Conservation (phyloP, 2,113 vertebrate species). For the Megaleporinus macrocephalus region DNA sequence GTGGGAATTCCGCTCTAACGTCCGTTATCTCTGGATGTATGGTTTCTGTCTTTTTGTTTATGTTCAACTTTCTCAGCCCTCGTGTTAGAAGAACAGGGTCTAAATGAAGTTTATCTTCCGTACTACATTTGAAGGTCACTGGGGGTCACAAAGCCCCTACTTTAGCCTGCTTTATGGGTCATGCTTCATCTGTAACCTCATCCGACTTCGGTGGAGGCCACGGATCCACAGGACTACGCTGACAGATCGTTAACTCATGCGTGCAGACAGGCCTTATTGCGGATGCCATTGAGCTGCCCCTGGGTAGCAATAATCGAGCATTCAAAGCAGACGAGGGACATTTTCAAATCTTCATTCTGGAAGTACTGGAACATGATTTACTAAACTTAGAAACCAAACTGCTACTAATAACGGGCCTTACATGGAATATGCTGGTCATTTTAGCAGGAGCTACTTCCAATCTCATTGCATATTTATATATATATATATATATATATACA, state of each 20-base stretch:
- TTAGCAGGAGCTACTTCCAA: no score
- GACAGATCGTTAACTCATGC: conserved; percentile 23
- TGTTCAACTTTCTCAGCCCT: no score
- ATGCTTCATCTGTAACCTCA: conserved; percentile 24
- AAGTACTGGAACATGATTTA: not conserved
- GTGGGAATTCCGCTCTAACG: no score
- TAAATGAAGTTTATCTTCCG: not conserved
- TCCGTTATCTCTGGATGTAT: no score
- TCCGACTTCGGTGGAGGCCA: not conserved
- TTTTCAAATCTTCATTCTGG: not conserved
- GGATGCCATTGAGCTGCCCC: not conserved
- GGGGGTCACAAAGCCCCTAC: conserved; percentile 11
- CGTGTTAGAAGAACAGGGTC: no score
- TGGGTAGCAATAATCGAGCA: not conserved
- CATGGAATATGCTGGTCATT: no score
- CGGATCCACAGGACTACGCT: not conserved
- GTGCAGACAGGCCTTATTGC: not conserved
- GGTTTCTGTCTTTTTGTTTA: no score
- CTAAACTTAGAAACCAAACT: not conserved
- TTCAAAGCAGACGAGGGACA: not conserved
- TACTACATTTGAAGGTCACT: conserved; percentile 11
- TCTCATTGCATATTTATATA: no score
- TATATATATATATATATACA: no score
- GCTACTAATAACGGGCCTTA: no score
- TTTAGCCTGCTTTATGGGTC: conserved; percentile 37